Conservation (phyloP, 2,797 vertebrate genomes). For the Megalops cyprinoides region DNA sequence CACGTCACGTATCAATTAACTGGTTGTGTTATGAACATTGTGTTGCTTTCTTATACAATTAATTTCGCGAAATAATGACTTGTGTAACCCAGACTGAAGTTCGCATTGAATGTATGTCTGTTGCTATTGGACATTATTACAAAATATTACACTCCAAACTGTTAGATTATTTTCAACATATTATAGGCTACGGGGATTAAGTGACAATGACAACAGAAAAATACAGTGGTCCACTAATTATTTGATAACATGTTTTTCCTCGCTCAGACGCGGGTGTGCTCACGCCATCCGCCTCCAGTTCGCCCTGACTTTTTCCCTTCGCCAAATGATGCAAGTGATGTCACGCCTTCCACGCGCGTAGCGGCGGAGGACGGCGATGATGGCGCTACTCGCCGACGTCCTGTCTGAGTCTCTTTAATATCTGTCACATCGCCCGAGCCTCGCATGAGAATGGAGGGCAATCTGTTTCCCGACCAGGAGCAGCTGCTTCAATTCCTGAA, state of each 20-base stretch:
- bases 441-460: constrained; percentile 67
- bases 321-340: constrained; percentile 45
- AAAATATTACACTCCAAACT: too few species aligned
- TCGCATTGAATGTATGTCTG: too few species aligned
- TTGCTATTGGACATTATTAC: too few species aligned
- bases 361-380: constrained; percentile 44
- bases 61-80: too few species aligned
- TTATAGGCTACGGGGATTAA: too few species aligned
- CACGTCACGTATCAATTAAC: too few species aligned
- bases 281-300: constrained; percentile 31
- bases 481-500: constrained; percentile 73
- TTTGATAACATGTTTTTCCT: neutral
- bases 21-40: too few species aligned
- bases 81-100: too few species aligned
- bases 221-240: neutral
- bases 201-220: too few species aligned
- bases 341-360: constrained; percentile 36
- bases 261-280: neutral
- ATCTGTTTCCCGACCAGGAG: constrained; percentile 63
- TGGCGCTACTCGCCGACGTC: constrained; percentile 45
- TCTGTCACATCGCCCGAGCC: constrained; percentile 6
- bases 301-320: constrained; percentile 20
- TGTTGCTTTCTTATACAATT: too few species aligned
- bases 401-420: constrained; percentile 20
- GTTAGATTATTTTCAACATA: too few species aligned